Percentiles rank a stretch among this genome's conserved stretches.
phyloP scores from a whole-genome alignment of 2,797 vertebrate genomes.

The Clamator glandarius region DNA sequence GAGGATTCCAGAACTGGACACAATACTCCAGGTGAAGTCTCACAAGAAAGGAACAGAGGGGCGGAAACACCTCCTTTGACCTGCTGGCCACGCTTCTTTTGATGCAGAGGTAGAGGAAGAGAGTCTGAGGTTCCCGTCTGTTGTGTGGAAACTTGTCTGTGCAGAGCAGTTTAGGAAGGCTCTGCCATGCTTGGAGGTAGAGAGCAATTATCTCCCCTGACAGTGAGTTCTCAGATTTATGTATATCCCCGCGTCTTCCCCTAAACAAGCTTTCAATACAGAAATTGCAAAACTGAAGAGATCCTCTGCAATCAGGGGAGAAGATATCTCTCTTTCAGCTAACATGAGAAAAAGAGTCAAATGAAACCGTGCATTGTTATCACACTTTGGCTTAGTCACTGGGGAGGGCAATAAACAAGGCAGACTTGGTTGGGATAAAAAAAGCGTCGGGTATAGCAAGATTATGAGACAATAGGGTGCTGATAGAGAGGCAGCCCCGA shows the following conservation, averaged over 20 bases:
- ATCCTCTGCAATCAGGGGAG: constrained; percentile 43
- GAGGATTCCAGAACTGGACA: no score
- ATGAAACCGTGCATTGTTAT: constrained; percentile 36
- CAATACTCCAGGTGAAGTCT: no score
- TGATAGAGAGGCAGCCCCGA: constrained; percentile 59
- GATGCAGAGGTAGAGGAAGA: background rate
- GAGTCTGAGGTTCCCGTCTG: background rate
- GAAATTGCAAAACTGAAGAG: constrained; percentile 31
- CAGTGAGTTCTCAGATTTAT: constrained; percentile 20
- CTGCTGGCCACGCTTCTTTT: no score
- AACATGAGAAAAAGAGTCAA: background rate
- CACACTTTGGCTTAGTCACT: constrained; percentile 25
- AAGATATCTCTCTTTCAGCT: constrained; percentile 53
- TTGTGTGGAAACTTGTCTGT: background rate
- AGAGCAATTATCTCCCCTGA: constrained; percentile 29
- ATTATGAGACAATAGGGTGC: constrained; percentile 66
- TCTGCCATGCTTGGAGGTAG: constrained; percentile 38
- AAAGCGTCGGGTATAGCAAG: constrained; percentile 28
- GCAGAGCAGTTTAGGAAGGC: background rate
- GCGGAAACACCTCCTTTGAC: no score
- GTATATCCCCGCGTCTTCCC: background rate
- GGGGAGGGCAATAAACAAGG: constrained; percentile 43
- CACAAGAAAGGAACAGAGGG: no score
- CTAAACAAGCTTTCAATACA: constrained; percentile 6
- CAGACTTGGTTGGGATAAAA: constrained; percentile 64